Evolutionary conservation across 2,888 invertebrate species (phyloP).

Genomic region (Phytoseiulus persimilis): DNA sequence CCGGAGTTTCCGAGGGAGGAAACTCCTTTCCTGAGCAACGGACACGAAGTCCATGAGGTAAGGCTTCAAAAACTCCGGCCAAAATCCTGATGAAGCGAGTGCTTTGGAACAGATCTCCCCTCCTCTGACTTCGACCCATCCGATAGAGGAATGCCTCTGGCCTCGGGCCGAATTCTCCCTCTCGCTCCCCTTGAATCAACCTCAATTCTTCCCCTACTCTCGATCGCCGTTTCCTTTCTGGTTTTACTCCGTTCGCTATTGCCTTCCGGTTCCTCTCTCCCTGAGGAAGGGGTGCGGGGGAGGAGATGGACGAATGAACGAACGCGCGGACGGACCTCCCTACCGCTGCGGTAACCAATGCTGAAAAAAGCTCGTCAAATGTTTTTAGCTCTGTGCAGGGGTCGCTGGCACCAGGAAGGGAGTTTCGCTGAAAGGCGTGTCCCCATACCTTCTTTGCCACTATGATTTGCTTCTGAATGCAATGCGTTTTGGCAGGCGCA

Average conservation of each 20-base stretch:
- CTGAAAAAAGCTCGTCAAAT: background rate
- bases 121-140: background rate
- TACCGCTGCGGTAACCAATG: background rate
- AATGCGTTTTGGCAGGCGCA: background rate
- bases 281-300: too few relatives aligned
- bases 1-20: too few relatives aligned
- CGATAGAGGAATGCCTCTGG: background rate
- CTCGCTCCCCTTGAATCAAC: background rate
- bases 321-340: background rate
- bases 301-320: too few relatives aligned
- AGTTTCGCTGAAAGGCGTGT: background rate
- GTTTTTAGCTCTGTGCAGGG: background rate
- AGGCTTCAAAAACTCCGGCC: background rate
- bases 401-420: background rate
- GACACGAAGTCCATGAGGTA: too few relatives aligned
- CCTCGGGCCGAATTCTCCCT: background rate
- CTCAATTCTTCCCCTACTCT: background rate
- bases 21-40: too few relatives aligned
- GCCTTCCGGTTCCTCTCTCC: background rate
- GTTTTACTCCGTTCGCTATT: background rate
- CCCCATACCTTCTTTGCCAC: background rate
- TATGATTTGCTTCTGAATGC: background rate
- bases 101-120: background rate
- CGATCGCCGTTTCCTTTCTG: background rate
- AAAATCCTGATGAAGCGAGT: background rate